These are phyloP conservation scores for Dryas iulia DNA, from an alignment of 1,140 invertebrate genomes.

Conservation along the genomic window DNA sequence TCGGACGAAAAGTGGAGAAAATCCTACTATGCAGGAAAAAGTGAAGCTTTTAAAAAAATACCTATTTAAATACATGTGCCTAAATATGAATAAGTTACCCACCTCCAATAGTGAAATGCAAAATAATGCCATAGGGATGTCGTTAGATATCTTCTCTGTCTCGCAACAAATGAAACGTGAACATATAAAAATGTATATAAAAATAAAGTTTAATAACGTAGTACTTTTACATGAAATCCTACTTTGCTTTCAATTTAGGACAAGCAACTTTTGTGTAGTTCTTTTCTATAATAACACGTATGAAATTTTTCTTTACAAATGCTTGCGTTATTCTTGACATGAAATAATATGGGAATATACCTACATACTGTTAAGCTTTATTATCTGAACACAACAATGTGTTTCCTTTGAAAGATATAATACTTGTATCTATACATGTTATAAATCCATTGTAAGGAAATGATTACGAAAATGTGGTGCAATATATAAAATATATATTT, in stretches of 20 bases:
- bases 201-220: neutral
- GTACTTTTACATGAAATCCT: neutral
- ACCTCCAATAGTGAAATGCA: neutral
- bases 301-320: constrained; percentile 1
- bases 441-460: neutral
- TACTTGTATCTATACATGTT: neutral
- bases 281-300: constrained; percentile 5
- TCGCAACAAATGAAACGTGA: neutral
- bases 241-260: constrained; percentile 3
- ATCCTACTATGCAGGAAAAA: no score
- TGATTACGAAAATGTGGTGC: no score
- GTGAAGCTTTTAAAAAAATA: no score
- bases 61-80: no score
- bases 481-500: no score
- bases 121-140: neutral
- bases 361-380: neutral
- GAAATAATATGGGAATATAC: neutral
- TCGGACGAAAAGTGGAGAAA: no score
- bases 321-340: neutral
- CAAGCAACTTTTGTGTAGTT: constrained; percentile 3
- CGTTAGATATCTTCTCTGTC: neutral
- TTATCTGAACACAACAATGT: neutral
- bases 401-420: neutral
- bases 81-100: neutral
- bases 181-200: neutral